phyloP scores from a whole-genome alignment of 2,888 invertebrate genomes.

The Ormyrus nitidulus region DNA sequence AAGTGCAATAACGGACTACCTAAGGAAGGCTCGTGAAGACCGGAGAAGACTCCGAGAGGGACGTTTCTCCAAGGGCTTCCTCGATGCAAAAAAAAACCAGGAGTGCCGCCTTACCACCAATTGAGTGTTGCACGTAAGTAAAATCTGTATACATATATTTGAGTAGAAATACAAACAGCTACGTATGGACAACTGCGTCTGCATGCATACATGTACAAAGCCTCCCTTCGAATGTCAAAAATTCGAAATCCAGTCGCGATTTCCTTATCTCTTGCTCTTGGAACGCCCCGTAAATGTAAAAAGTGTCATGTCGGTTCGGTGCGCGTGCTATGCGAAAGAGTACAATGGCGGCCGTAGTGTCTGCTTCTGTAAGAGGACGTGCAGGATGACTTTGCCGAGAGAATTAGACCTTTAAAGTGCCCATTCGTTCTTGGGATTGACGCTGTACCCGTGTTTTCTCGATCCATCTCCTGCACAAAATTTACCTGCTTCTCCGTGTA shows the following conservation, averaged over 20 bases:
- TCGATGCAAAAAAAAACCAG: constrained; percentile 46
- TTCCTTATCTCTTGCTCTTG: neutral
- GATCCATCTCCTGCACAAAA: neutral
- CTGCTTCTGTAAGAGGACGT: neutral
- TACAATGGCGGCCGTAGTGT: constrained; percentile 40
- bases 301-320: neutral
- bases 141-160: neutral
- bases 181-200: neutral
- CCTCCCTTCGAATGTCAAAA: neutral
- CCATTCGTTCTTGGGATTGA: too few species aligned
- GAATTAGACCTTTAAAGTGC: too few species aligned
- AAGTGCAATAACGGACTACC: neutral
- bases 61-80: constrained; percentile 24
- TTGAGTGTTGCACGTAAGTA: constrained; percentile 55
- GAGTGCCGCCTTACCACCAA: constrained; percentile 35
- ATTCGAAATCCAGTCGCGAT: neutral
- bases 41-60: neutral
- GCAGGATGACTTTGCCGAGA: neutral
- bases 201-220: neutral
- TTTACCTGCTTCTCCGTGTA: constrained; percentile 3
- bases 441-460: too few species aligned
- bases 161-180: neutral
- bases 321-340: constrained; percentile 8
- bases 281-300: neutral
- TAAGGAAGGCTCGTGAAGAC: neutral